Evolutionary conservation across 2,113 vertebrate species (phyloP).

Genomic region (Sceloporus undulatus): DNA sequence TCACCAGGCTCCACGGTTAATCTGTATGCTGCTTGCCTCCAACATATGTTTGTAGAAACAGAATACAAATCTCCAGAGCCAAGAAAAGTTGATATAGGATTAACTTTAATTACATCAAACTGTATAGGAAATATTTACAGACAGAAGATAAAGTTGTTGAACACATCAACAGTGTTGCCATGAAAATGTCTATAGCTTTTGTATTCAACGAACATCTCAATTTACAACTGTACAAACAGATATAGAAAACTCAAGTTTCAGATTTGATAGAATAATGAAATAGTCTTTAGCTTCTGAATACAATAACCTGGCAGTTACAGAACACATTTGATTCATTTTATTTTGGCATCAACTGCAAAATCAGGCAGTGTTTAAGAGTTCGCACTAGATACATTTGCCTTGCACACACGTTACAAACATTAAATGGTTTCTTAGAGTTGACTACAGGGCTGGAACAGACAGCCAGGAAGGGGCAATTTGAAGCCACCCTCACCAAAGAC

Average conservation of each 20-base stretch:
- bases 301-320: not conserved
- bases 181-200: not conserved
- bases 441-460: not conserved
- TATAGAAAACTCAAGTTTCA: not conserved
- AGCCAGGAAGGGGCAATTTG: no score
- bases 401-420: not conserved
- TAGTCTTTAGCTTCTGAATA: constrained; percentile 47
- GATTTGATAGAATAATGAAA: not conserved
- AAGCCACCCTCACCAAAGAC: no score
- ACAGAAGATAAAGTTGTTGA: constrained; percentile 12
- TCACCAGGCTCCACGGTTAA: not conserved
- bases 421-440: rapidly evolving
- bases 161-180: not conserved
- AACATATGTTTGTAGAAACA: not conserved
- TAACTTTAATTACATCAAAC: constrained; percentile 33
- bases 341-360: constrained; percentile 21
- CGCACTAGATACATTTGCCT: not conserved
- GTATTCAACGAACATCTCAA: not conserved
- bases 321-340: constrained; percentile 28
- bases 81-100: not conserved
- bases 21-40: not conserved
- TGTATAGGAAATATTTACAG: not conserved
- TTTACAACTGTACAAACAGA: not conserved
- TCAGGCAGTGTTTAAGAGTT: not conserved
- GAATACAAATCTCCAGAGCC: not conserved